Conservation (phyloP, 2,113 vertebrate species). For the Mormyrus iriodes region DNA sequence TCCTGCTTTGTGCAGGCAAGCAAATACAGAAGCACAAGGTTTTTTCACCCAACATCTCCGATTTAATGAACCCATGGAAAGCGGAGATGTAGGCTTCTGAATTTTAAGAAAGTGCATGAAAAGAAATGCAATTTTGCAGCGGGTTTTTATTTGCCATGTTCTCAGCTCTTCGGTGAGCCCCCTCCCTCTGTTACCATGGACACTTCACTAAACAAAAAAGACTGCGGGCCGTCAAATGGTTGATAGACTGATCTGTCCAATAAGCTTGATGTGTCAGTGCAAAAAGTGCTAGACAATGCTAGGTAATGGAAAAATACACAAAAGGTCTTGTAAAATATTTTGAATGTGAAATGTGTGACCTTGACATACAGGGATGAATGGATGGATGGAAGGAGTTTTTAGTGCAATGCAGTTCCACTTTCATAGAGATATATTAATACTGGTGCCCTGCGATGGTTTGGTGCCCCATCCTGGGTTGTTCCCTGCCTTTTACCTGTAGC, state of each 20-base stretch:
- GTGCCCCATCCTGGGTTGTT: neutral
- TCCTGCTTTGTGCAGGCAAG: neutral
- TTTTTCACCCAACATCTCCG: neutral
- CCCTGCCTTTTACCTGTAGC: neutral
- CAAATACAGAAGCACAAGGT: neutral
- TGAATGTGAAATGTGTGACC: neutral
- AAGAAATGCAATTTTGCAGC: neutral
- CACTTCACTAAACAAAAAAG: slow-evolving; percentile 14
- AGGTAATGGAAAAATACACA: neutral
- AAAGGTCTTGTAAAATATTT: neutral
- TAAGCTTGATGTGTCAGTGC: neutral
- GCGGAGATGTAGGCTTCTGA: neutral
- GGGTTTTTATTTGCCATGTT: neutral
- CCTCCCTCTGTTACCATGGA: slow-evolving; percentile 3
- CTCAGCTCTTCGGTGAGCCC: neutral
- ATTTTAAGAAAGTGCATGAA: neutral
- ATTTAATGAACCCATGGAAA: neutral
- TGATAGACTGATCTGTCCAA: neutral
- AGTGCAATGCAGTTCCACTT: neutral
- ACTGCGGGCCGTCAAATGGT: slow-evolving; percentile 13
- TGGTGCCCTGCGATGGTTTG: neutral
- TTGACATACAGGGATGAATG: neutral
- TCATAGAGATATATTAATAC: neutral
- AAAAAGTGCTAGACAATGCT: neutral
- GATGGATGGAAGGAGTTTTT: neutral